Conservation (phyloP, 2,113 vertebrate genomes). For the Pelusios castaneus region DNA sequence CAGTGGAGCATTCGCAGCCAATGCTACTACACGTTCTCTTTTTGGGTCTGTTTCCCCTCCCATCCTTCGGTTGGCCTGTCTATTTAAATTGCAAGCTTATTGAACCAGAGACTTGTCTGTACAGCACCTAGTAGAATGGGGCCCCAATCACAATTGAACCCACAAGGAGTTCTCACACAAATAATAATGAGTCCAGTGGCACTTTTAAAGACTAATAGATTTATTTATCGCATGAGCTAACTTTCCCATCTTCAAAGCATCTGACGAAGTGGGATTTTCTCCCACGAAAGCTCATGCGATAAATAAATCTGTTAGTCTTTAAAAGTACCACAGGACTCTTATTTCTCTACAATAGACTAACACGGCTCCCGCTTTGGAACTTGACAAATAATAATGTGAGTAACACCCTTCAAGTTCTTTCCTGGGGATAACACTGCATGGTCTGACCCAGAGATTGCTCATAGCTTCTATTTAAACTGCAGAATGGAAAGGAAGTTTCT, state of each 20-base stretch:
- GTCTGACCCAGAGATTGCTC: background rate
- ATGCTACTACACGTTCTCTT: background rate
- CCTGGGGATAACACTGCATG: background rate
- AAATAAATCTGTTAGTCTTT: too few relatives aligned
- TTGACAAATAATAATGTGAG: background rate
- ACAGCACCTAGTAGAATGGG: background rate
- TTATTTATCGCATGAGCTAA: too few relatives aligned
- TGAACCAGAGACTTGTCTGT: background rate
- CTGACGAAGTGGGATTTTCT: too few relatives aligned
- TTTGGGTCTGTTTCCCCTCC: background rate
- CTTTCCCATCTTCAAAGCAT: too few relatives aligned
- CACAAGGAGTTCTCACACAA: background rate
- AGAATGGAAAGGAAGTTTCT: constrained; percentile 5
- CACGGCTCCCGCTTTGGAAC: too few relatives aligned
- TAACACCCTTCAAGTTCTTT: background rate
- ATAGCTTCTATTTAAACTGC: background rate
- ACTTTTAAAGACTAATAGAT: too few relatives aligned
- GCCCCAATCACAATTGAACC: background rate
- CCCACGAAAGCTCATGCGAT: too few relatives aligned
- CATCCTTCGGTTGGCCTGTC: background rate
- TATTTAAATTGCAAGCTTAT: background rate
- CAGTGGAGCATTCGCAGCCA: background rate
- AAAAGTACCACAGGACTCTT: too few relatives aligned
- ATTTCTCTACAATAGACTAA: too few relatives aligned
- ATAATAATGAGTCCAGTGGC: too few relatives aligned